These are phyloP conservation scores for Passerina amoena DNA, from an alignment of 2,113 vertebrate genomes.

Conservation along the genomic window DNA sequence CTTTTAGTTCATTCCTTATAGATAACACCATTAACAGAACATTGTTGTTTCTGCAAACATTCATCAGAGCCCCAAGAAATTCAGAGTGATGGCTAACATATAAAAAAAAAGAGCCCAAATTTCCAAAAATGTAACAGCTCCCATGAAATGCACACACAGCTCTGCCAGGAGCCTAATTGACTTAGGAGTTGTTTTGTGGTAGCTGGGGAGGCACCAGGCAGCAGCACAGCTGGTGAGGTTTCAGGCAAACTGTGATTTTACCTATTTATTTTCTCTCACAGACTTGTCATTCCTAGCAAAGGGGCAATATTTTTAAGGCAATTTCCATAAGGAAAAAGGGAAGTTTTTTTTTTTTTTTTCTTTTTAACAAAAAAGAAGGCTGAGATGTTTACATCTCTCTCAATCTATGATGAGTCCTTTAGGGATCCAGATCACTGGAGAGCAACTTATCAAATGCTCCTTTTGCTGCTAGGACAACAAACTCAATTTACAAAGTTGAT, in stretches of 20 bases:
- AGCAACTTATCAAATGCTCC: neutral
- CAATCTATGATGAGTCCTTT: neutral
- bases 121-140: neutral
- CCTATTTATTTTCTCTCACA: slow-evolving; percentile 34
- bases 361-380: neutral
- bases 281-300: neutral
- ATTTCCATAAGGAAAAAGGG: neutral
- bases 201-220: slow-evolving; percentile 16
- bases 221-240: slow-evolving; percentile 33
- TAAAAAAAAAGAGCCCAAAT: neutral
- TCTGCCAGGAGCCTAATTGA: slow-evolving; percentile 3
- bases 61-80: neutral
- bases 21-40: neutral
- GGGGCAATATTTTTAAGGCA: neutral
- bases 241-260: slow-evolving; percentile 46
- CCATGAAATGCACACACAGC: neutral
- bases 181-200: neutral
- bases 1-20: neutral
- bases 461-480: neutral
- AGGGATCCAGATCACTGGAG: neutral
- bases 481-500: neutral
- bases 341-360: neutral
- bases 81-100: neutral
- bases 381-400: neutral
- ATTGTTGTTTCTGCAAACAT: neutral